Evolutionary conservation across 2,113 vertebrate genomes (phyloP).

Genomic region (Apodemus speciosus): DNA sequence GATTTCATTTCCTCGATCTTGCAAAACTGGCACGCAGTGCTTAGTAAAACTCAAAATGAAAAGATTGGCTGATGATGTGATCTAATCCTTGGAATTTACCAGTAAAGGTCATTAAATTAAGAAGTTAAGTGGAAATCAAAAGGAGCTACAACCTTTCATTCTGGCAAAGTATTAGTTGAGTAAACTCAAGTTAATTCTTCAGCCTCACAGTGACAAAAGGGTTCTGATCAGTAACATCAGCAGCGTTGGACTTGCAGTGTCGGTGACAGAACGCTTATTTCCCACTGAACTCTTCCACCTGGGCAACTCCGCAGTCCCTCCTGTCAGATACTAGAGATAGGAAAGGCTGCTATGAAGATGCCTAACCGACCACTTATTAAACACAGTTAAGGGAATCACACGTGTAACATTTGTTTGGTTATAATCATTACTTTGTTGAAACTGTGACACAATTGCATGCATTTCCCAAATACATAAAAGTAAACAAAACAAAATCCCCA

Average conservation of each 20-base stretch:
- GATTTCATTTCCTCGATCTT: background rate
- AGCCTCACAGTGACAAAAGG: conserved; percentile 1
- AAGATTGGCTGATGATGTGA: conserved; percentile 1
- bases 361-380: background rate
- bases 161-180: conserved; percentile 43
- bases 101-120: conserved; percentile 30
- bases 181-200: conserved; percentile 40
- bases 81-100: background rate
- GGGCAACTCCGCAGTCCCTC: background rate
- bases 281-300: background rate
- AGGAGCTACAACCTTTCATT: conserved; percentile 12
- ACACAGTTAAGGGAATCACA: background rate
- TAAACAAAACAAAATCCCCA: background rate
- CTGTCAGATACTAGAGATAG: conserved; percentile 8
- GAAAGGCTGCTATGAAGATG: background rate
- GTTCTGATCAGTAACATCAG: conserved; percentile 16
- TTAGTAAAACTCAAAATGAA: conserved; percentile 23
- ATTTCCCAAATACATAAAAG: background rate
- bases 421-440: background rate
- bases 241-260: background rate
- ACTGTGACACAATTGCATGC: background rate
- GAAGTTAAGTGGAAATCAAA: conserved; percentile 24
- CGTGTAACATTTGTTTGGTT: background rate
- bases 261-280: background rate
- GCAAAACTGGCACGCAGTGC: background rate